phyloP scores from a whole-genome alignment of 1,140 invertebrate genomes.

The Papilio dardanus region DNA sequence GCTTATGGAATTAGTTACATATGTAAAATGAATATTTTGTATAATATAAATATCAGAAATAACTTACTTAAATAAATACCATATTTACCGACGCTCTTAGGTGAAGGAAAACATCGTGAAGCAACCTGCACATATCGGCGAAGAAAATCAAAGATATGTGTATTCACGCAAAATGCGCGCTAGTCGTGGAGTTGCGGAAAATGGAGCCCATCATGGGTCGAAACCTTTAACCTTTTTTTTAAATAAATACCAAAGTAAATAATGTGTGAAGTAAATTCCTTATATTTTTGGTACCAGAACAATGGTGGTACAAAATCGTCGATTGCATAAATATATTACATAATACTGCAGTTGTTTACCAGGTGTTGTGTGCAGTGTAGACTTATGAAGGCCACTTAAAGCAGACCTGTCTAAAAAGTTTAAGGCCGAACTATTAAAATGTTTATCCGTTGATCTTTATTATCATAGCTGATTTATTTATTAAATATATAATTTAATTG shows the following conservation, averaged over 20 bases:
- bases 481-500: no score
- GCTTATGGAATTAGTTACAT: background rate
- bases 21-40: background rate
- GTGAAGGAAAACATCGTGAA: no score
- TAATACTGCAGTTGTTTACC: conserved; percentile 21
- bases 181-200: no score
- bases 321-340: conserved; percentile 8
- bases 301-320: background rate
- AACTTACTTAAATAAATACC: no score
- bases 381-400: background rate
- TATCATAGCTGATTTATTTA: no score
- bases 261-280: background rate
- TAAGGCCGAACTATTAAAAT: background rate
- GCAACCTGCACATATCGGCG: no score
- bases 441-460: background rate
- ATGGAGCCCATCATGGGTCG: no score
- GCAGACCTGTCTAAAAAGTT: background rate
- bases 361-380: background rate
- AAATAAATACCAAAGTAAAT: no score
- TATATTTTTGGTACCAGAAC: background rate
- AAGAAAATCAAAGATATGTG: no score
- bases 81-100: no score
- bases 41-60: background rate
- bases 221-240: no score
- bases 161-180: no score